Percentiles rank a stretch among this genome's conserved stretches.
phyloP scores from a whole-genome alignment of 2,888 invertebrate genomes.

The Andrena bucephala region DNA sequence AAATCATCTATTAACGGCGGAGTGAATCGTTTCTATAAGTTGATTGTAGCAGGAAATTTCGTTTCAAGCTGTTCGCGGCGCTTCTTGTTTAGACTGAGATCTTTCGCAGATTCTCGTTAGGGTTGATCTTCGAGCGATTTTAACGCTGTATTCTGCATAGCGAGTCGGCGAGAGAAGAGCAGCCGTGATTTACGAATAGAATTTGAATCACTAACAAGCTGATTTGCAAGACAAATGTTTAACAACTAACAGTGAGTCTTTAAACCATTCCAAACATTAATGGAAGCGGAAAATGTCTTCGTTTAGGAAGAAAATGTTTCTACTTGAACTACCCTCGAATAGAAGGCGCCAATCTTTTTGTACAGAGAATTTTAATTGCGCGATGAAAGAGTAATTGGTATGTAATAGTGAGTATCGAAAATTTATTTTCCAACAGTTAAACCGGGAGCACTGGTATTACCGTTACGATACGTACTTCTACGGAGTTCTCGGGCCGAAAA shows the following conservation, averaged over 20 bases:
- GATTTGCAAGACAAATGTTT: conserved; percentile 54
- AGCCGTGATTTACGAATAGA: conserved; percentile 36
- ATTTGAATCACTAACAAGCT: conserved; percentile 46
- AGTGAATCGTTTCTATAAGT: conserved; percentile 21
- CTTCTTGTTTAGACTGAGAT: background rate
- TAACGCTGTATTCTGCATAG: background rate
- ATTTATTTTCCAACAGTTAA: conserved; percentile 5
- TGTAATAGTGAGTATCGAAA: background rate
- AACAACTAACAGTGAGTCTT: background rate
- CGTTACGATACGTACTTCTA: background rate
- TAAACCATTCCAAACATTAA: background rate
- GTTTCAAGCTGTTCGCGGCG: background rate
- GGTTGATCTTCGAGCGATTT: background rate
- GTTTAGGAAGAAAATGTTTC: background rate
- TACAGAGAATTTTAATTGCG: too few relatives aligned
- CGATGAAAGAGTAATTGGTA: background rate
- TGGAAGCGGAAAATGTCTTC: background rate
- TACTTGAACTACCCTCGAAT: too few relatives aligned
- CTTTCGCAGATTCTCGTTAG: background rate
- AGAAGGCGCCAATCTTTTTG: too few relatives aligned
- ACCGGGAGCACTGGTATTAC: background rate
- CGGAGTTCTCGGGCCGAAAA: background rate
- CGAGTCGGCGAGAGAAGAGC: background rate
- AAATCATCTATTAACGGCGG: background rate
- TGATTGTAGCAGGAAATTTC: background rate